Percentiles rank a stretch among this genome's conserved stretches.
Conservation (phyloP, 2,113 vertebrate genomes). For the Sphyrna mokarran region DNA sequence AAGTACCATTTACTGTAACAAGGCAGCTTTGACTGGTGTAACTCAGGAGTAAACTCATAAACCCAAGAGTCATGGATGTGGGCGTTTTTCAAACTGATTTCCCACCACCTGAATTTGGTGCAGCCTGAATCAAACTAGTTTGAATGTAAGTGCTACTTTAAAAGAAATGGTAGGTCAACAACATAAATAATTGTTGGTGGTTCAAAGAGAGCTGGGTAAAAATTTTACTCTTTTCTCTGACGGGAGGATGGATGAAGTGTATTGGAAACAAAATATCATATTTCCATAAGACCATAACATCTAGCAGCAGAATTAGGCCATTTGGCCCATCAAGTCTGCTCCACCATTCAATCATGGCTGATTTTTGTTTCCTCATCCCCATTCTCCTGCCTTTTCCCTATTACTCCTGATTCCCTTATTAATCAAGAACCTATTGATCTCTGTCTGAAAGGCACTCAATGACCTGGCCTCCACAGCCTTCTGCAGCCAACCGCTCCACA, state of each 20-base stretch:
- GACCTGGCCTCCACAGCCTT: too few species aligned
- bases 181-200: neutral
- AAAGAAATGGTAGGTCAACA: neutral
- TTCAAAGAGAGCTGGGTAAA: neutral
- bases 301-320: too few species aligned
- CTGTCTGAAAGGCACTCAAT: too few species aligned
- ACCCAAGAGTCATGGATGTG: neutral
- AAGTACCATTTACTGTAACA: neutral
- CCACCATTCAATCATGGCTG: too few species aligned
- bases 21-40: neutral
- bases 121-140: neutral
- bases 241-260: neutral
- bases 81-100: neutral
- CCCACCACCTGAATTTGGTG: neutral
- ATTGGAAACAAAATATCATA: neutral
- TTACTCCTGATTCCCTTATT: too few species aligned
- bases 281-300: neutral
- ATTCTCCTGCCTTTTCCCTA: too few species aligned
- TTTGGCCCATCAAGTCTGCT: too few species aligned
- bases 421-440: too few species aligned
- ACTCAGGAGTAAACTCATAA: neutral
- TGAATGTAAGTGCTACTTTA: neutral
- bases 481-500: too few species aligned
- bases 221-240: neutral
- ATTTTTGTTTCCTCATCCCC: too few species aligned